Conservation (phyloP, 2,888 invertebrate species). For the Augochlorella aurata region DNA sequence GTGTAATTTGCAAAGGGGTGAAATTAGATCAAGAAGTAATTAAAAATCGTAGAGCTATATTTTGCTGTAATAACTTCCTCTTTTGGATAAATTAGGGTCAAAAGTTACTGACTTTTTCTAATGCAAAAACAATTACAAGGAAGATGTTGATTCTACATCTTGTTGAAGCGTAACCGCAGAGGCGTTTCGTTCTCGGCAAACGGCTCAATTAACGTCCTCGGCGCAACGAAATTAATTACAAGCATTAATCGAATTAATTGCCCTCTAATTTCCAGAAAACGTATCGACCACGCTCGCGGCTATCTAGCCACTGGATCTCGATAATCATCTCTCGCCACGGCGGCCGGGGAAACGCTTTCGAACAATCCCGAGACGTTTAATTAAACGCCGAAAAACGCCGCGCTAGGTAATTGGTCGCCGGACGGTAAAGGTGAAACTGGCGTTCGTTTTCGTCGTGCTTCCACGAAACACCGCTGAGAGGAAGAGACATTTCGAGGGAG, state of each 20-base stretch:
- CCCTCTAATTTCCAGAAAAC: constrained; percentile 41
- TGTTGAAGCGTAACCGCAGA: not conserved
- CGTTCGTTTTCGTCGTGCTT: constrained; percentile 26
- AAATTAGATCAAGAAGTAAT: no score
- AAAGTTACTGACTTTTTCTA: no score
- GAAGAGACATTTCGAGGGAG: not conserved
- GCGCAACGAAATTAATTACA: constrained; percentile 21
- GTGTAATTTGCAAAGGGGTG: no score
- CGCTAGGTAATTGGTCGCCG: constrained; percentile 37
- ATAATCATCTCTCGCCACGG: constrained; percentile 17
- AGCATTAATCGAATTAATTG: constrained; percentile 43
- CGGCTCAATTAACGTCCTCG: constrained; percentile 23
- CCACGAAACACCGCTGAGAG: constrained; percentile 23
- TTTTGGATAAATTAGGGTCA: no score
- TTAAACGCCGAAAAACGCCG: constrained; percentile 42
- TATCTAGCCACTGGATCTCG: constrained; percentile 32
- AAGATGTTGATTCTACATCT: no score
- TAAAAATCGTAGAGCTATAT: no score
- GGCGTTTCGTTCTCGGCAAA: not conserved
- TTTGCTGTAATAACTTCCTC: no score
- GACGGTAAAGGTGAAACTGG: constrained; percentile 31
- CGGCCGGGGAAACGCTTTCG: constrained; percentile 16
- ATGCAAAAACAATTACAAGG: no score
- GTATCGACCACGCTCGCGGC: constrained; percentile 15
- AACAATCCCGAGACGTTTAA: constrained; percentile 37